Evolutionary conservation across 2,888 invertebrate genomes (phyloP).

Genomic region (Pardosa pseudoannulata): DNA sequence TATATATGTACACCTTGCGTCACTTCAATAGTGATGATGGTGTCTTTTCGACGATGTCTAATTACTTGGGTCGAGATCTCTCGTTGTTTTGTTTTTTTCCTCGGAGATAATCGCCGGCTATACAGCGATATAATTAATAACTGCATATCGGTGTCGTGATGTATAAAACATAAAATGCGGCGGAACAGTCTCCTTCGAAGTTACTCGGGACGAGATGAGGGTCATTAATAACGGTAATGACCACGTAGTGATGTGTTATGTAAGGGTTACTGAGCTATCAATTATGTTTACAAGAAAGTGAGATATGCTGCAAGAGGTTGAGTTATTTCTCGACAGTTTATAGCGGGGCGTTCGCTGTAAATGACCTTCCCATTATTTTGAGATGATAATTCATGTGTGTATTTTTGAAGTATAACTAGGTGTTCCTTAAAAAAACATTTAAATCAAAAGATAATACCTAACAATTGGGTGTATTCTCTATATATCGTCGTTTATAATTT

Average conservation of each 20-base stretch:
- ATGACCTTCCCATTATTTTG: too few relatives aligned
- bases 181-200: neutral
- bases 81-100: neutral
- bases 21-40: neutral
- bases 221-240: conserved; percentile 50
- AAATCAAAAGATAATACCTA: too few relatives aligned
- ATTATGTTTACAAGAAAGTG: neutral
- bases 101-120: conserved; percentile 39
- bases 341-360: neutral
- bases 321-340: too few relatives aligned
- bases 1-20: conserved; percentile 16
- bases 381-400: too few relatives aligned
- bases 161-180: conserved; percentile 51
- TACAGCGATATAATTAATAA: conserved; percentile 58
- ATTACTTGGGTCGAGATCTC: conserved; percentile 7
- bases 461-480: too few relatives aligned
- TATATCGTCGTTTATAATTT: too few relatives aligned
- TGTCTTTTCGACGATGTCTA: conserved; percentile 9
- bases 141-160: conserved; percentile 3
- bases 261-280: conserved; percentile 45
- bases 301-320: neutral
- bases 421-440: too few relatives aligned
- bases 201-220: neutral
- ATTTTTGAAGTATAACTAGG: too few relatives aligned
- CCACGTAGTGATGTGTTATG: conserved; percentile 42